A percentile compares a stretch with the other conserved stretches of the same genome.
Evolutionary conservation across 2,888 invertebrate genomes (phyloP).

Genomic region (Thymelicus sylvestris): DNA sequence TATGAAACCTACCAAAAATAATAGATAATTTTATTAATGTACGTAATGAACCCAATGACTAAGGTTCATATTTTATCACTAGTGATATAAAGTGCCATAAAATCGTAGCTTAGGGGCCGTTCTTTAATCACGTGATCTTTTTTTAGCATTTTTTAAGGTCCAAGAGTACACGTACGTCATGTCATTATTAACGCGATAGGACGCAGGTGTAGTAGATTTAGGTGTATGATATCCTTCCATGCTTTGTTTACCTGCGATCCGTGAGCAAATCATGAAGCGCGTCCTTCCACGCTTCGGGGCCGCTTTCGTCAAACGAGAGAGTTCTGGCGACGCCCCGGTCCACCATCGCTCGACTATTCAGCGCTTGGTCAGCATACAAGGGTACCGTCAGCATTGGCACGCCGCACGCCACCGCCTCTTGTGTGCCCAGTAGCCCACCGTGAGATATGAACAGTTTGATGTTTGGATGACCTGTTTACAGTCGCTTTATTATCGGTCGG

Average conservation of each 20-base stretch:
- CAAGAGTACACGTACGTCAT: too few species aligned
- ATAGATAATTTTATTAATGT: too few species aligned
- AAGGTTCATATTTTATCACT: too few species aligned
- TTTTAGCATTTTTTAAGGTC: too few species aligned
- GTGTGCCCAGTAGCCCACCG: conserved; percentile 85
- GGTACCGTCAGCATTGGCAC: conserved; percentile 83
- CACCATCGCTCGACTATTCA: conserved; percentile 80
- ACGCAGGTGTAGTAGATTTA: too few species aligned
- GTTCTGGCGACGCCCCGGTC: conserved; percentile 78
- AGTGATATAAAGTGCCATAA: too few species aligned
- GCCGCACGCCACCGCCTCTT: conserved; percentile 84
- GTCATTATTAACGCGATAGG: too few species aligned
- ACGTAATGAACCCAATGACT: too few species aligned
- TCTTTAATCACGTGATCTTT: too few species aligned
- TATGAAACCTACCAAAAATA: too few species aligned
- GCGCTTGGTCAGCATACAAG: conserved; percentile 79
- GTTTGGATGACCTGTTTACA: conserved; percentile 77
- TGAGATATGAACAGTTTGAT: conserved; percentile 85
- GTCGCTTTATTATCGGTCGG: conserved; percentile 10
- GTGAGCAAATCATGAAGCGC: conserved; percentile 70
- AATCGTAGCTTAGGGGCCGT: too few species aligned
- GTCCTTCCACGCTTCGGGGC: conserved; percentile 60
- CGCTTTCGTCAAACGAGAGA: conserved; percentile 62
- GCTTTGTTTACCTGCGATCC: conserved; percentile 60
- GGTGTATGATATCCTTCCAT: too few species aligned